phyloP scores from a whole-genome alignment of 2,888 invertebrate genomes.

The Automeris io region DNA sequence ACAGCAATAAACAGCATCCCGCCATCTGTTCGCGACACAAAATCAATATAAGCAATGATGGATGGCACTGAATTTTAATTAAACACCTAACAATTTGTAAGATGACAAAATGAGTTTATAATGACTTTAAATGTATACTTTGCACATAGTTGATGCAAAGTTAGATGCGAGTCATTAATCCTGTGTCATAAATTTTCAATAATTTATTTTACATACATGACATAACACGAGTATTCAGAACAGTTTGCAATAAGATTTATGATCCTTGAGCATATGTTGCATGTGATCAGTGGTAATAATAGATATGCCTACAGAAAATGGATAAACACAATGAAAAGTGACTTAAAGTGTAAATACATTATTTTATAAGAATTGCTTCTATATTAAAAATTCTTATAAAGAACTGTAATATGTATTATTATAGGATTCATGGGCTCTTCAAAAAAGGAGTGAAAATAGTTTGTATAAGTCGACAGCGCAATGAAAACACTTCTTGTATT shows the following conservation, averaged over 20 bases:
- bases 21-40: conserved; percentile 63
- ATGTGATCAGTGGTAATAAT: neutral
- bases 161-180: conserved; percentile 6
- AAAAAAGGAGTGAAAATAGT: too few species aligned
- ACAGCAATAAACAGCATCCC: conserved; percentile 22
- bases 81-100: conserved; percentile 65
- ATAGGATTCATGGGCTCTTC: too few species aligned
- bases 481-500: too few species aligned
- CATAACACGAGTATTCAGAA: neutral
- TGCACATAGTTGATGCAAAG: conserved; percentile 3
- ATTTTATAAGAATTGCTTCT: too few species aligned
- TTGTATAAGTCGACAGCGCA: too few species aligned
- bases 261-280: neutral
- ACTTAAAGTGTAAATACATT: too few species aligned
- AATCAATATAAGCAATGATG: conserved; percentile 68
- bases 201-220: neutral
- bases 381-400: too few species aligned
- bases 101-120: conserved; percentile 67
- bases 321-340: too few species aligned
- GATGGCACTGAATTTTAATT: conserved; percentile 70
- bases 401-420: too few species aligned
- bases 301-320: too few species aligned
- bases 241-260: neutral
- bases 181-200: conserved; percentile 4
- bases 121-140: conserved; percentile 30